Percentiles rank a stretch among this genome's conserved stretches.
Conservation (phyloP, 2,113 vertebrate species). For the Dromaius novaehollandiae region DNA sequence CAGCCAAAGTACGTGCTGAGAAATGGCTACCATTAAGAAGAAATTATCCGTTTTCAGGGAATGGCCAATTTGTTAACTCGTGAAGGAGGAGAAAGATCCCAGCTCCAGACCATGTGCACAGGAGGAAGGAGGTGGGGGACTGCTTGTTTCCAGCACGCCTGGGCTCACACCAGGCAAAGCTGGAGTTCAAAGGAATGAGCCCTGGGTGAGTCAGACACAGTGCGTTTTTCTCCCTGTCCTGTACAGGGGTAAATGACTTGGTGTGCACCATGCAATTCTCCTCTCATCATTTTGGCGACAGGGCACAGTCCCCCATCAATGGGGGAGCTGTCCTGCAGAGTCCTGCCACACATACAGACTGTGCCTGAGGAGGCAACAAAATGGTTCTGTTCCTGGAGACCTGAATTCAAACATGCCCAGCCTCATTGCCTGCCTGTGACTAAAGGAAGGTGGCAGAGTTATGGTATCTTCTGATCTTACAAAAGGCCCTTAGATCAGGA, state of each 20-base stretch:
- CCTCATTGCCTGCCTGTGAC: background rate
- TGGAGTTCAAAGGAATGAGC: background rate
- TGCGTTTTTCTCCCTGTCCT: background rate
- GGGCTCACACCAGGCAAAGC: background rate
- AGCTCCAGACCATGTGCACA: background rate
- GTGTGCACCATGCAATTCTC: rapidly evolving
- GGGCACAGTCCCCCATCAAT: rapidly evolving
- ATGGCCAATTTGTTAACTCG: constrained; percentile 60
- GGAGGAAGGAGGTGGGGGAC: background rate
- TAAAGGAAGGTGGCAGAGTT: background rate
- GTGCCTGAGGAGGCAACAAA: background rate
- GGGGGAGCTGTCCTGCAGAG: rapidly evolving
- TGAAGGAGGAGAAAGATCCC: constrained; percentile 32
- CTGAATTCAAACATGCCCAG: background rate
- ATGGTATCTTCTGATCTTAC: background rate
- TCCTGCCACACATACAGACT: rapidly evolving
- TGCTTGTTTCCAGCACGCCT: background rate
- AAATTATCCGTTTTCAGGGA: constrained; percentile 69
- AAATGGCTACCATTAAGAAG: constrained; percentile 73
- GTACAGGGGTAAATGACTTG: background rate
- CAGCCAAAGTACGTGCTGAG: constrained; percentile 69
- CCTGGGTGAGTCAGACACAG: background rate
- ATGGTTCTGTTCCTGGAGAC: background rate
- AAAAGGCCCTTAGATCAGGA: background rate
- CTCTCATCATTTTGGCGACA: background rate